Evolutionary conservation across 2,888 invertebrate species (phyloP).

Genomic region (Cryptosula pallasiana): DNA sequence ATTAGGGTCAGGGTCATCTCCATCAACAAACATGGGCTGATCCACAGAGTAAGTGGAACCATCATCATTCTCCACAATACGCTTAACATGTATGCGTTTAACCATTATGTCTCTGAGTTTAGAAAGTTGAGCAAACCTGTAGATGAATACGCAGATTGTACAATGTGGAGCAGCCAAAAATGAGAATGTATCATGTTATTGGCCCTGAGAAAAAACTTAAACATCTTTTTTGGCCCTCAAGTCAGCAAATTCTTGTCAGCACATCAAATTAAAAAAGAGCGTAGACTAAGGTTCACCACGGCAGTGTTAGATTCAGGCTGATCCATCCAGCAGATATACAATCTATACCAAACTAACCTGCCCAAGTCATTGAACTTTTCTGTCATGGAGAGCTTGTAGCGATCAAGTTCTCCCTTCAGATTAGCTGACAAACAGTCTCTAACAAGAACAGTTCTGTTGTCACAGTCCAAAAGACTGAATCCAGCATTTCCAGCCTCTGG

Average conservation of each 20-base stretch:
- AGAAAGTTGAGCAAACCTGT: background rate
- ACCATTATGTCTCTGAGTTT: conserved; percentile 8
- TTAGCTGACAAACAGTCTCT: background rate
- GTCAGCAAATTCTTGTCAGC: no score
- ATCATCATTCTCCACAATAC: background rate
- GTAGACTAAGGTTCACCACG: no score
- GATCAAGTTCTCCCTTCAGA: background rate
- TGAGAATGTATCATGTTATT: no score
- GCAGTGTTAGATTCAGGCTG: no score
- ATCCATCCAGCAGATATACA: no score
- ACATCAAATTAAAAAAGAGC: no score
- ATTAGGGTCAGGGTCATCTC: conserved; percentile 21
- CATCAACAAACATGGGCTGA: conserved; percentile 7
- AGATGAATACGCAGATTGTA: no score
- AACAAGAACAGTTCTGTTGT: background rate
- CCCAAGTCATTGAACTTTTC: background rate
- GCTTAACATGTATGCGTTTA: background rate
- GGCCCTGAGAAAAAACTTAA: no score
- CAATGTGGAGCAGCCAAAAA: no score
- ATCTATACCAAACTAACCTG: background rate
- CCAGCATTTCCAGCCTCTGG: background rate
- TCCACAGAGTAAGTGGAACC: background rate
- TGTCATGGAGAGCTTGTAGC: background rate
- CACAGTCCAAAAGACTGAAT: conserved; percentile 4
- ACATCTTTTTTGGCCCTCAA: no score